These are phyloP conservation scores for Zaprionus lineosus DNA, from an alignment of 2,888 invertebrate species.

Conservation along the genomic window DNA sequence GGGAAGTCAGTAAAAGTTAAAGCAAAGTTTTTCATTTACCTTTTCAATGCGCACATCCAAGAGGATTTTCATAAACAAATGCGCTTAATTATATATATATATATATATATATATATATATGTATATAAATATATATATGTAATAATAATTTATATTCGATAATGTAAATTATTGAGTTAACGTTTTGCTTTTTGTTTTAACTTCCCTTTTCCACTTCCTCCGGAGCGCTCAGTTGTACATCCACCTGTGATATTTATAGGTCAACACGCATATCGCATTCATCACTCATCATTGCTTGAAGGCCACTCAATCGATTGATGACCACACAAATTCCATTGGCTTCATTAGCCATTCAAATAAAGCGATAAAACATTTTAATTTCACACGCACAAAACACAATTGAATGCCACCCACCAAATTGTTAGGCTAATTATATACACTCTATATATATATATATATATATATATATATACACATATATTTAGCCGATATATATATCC, in stretches of 20 bases:
- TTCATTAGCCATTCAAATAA: slow-evolving; percentile 32
- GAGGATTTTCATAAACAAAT: neutral
- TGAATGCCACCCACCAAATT: slow-evolving; percentile 46
- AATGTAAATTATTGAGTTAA: slow-evolving; percentile 24
- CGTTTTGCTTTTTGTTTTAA: no score
- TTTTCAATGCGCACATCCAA: neutral
- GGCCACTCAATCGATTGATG: slow-evolving; percentile 24
- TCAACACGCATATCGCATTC: slow-evolving; percentile 25
- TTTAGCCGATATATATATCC: neutral
- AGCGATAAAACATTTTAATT: slow-evolving; percentile 27
- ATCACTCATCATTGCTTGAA: no score
- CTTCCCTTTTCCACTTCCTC: no score
- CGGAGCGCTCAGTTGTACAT: no score
- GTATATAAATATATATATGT: no score
- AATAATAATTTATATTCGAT: no score
- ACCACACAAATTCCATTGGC: slow-evolving; percentile 30
- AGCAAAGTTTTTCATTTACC: neutral
- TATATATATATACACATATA: neutral
- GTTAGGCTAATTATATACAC: slow-evolving; percentile 41
- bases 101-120: neutral
- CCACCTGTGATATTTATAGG: no score
- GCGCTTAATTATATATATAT: slow-evolving; percentile 18
- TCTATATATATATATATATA: neutral
- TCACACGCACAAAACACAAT: slow-evolving; percentile 51
- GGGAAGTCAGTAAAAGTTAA: slow-evolving; percentile 11